phyloP scores from a whole-genome alignment of 2,113 vertebrate genomes.

The Lethenteron reissneri region DNA sequence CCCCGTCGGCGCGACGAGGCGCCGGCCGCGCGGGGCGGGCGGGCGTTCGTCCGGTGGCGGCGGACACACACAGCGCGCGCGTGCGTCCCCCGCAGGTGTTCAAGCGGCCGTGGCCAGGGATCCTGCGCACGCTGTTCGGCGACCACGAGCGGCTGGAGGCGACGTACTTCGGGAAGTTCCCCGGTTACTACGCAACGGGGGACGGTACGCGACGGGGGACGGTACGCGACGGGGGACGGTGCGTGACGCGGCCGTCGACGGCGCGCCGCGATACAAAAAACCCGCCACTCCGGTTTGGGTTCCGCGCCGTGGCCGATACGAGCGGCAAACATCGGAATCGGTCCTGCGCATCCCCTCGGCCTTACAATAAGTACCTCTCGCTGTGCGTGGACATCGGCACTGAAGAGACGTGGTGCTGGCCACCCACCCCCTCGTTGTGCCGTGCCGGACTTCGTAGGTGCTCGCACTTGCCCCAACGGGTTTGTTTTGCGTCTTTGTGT shows the following conservation, averaged over 20 bases:
- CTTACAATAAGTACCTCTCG: too few species aligned
- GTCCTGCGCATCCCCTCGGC: too few species aligned
- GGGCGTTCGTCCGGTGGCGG: background rate
- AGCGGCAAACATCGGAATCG: too few species aligned
- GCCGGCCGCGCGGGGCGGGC: background rate
- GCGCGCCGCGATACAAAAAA: too few species aligned
- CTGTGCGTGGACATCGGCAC: too few species aligned
- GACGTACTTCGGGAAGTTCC: slow-evolving; percentile 83
- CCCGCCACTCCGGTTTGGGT: too few species aligned
- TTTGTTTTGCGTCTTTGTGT: background rate
- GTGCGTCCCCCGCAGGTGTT: slow-evolving; percentile 39
- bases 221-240: slow-evolving; percentile 94
- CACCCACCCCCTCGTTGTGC: too few species aligned
- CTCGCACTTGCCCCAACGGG: too few species aligned
- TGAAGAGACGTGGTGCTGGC: too few species aligned
- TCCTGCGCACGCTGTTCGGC: slow-evolving; percentile 69
- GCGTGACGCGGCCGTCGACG: slow-evolving; percentile 12
- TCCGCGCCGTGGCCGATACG: too few species aligned
- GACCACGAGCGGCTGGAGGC: slow-evolving; percentile 62
- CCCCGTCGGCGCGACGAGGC: background rate
- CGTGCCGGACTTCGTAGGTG: too few species aligned
- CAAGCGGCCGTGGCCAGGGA: slow-evolving; percentile 91
- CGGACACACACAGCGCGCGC: too few species aligned
- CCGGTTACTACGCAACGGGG: slow-evolving; percentile 82
- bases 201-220: slow-evolving; percentile 89